Conservation (phyloP, 2,888 invertebrate genomes). For the Synergus laeviventris region DNA sequence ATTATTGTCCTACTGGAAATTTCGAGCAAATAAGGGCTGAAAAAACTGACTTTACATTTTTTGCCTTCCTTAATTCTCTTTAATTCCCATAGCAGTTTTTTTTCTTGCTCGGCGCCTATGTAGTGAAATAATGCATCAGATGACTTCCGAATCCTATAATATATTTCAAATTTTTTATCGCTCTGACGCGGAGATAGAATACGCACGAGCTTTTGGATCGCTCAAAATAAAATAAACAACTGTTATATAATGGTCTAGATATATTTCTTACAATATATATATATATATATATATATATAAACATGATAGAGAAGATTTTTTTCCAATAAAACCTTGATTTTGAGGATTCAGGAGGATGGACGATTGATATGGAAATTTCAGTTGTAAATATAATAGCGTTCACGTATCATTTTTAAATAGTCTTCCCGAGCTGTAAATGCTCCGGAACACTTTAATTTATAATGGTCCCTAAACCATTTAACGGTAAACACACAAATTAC, state of each 20-base stretch:
- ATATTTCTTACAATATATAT: not conserved
- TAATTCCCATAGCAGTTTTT: not conserved
- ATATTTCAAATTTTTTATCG: not conserved
- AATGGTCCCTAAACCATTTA: slow-evolving; percentile 14
- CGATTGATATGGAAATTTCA: too few species aligned
- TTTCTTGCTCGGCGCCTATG: not conserved
- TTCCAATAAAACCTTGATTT: not conserved
- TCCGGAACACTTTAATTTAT: slow-evolving; percentile 25
- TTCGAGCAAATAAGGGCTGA: not conserved
- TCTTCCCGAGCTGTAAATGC: not conserved
- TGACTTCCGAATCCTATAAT: not conserved
- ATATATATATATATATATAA: not conserved
- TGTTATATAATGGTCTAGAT: not conserved
- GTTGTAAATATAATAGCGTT: too few species aligned
- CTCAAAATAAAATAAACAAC: not conserved
- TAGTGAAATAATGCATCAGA: not conserved
- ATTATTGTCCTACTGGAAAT: not conserved
- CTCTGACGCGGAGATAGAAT: not conserved
- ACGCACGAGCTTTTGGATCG: not conserved
- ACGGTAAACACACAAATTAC: not conserved
- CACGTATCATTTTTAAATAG: too few species aligned
- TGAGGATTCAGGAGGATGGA: too few species aligned
- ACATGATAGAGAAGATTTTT: not conserved
- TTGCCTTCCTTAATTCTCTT: not conserved
- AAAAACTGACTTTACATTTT: not conserved